Percentiles rank a stretch among this genome's conserved stretches.
phyloP scores from a whole-genome alignment of 2,113 vertebrate genomes.

The rat (Rattus norvegicus) region DNA sequence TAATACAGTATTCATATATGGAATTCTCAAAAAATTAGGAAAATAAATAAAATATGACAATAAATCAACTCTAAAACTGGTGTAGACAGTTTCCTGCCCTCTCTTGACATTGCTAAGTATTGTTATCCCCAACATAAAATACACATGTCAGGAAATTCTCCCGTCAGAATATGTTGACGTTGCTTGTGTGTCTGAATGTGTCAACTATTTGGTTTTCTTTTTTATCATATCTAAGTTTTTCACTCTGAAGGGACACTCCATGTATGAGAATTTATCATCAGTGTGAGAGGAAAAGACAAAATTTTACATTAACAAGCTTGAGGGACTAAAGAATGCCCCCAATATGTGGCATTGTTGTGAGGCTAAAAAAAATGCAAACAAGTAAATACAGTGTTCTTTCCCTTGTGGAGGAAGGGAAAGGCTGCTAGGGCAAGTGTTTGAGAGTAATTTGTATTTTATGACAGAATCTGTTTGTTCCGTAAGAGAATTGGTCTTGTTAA shows the following conservation, averaged over 20 bases:
- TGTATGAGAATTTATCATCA: neutral
- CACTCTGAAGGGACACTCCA: slow-evolving; percentile 8
- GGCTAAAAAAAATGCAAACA: neutral
- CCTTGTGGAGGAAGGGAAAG: neutral
- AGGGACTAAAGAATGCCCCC: neutral
- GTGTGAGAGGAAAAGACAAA: slow-evolving; percentile 35
- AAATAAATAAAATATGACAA: neutral
- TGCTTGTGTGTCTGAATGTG: neutral
- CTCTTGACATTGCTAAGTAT: neutral
- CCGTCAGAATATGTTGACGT: neutral
- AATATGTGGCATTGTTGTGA: slow-evolving; percentile 38
- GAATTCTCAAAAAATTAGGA: neutral
- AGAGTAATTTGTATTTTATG: neutral
- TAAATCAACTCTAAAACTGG: neutral
- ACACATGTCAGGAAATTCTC: slow-evolving; percentile 16
- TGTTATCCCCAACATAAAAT: slow-evolving; percentile 2
- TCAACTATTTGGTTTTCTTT: neutral
- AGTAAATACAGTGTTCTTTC: neutral
- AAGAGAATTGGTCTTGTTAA: slow-evolving; percentile 41
- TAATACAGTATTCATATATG: neutral
- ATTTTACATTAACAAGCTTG: neutral
- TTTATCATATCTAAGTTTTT: neutral
- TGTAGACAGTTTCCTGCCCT: neutral
- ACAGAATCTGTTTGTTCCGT: neutral
- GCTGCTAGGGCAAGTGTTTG: neutral